Evolutionary conservation across 2,113 vertebrate genomes (phyloP), one percentile per base, ranked within the genome.

Genomic region (Eretmochelys imbricata): DNA sequence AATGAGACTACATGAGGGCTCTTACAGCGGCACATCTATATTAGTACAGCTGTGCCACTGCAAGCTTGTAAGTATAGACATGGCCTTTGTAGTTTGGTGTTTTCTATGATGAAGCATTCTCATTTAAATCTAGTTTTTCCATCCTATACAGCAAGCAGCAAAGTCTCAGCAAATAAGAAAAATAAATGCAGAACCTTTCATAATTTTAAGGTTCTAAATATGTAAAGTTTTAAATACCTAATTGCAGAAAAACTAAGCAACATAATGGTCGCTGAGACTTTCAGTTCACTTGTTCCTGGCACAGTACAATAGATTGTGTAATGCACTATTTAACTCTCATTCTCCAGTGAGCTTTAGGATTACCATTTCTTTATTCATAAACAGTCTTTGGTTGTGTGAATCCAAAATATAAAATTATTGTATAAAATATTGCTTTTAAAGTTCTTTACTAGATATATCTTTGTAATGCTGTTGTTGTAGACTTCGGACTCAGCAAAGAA

Each of bases 401-500:
- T 22, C 69, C n/a, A 57, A 81, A 11, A 69, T 94, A 91, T 82
- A 51, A 65, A 89, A 72, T 6, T 62, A 46, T 88, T 16, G 0
- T 91, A 3, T 79, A 50, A 5, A 51, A 65, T 87, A 7, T 82
- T 94, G 90, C 53, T 95, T 55, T 25, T 93, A 0, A 65, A 65
- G 7, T 94, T 97, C 86, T 96, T 97, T 89, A 96, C 96, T 94
- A 90, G 93, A 79, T 95, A 5, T 98, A 3, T 98, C 93, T 97
- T 97, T 98, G 29, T 97, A 91, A 95, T 89, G 81, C 93, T 97
- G 82, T 97, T 97, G 82, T 98, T 98, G 80, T 98, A 99, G 99
- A 99, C 98, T 99, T 99, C 98, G 99, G 99, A 97, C 98, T 99
- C 98, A 99, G 99, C 98, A 99, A 99, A 98, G 99, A 99, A 98